phyloP scores from a whole-genome alignment of 2,888 invertebrate genomes.

The Cheilosia variabilis region DNA sequence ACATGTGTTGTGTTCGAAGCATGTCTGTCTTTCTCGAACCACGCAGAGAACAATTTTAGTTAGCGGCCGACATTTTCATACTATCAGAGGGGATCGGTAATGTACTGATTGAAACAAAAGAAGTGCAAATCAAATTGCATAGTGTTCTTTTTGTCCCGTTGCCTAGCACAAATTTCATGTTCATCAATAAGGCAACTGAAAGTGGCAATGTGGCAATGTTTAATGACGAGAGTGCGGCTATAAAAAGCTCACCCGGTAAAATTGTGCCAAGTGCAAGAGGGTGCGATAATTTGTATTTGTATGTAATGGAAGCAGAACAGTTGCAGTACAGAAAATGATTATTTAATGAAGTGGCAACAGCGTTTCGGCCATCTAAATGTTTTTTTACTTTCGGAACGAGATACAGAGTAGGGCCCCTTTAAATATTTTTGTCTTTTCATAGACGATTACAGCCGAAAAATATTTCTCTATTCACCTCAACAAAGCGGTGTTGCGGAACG shows the following conservation, averaged over 20 bases:
- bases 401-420: not conserved
- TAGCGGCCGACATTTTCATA: conserved; percentile 11
- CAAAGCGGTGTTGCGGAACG: too few species aligned
- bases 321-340: not conserved
- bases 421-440: conserved; percentile 28
- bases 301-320: not conserved
- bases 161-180: conserved; percentile 32
- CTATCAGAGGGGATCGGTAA: conserved; percentile 6
- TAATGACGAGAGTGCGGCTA: conserved; percentile 15
- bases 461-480: conserved; percentile 16
- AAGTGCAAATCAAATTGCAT: conserved; percentile 9
- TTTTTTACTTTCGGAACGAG: not conserved
- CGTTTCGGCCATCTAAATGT: conserved; percentile 5
- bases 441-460: conserved; percentile 17
- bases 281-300: conserved; percentile 3
- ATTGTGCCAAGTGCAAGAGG: not conserved
- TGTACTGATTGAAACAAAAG: conserved; percentile 2
- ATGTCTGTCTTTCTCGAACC: conserved; percentile 20
- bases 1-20: conserved; percentile 37
- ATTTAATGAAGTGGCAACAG: not conserved
- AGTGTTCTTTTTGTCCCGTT: conserved; percentile 1
- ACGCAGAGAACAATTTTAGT: conserved; percentile 21
- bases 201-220: conserved; percentile 17
- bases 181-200: conserved; percentile 7
- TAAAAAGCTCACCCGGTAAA: not conserved